phyloP scores from a whole-genome alignment of 2,888 invertebrate species.

The Rhogogaster chlorosoma region DNA sequence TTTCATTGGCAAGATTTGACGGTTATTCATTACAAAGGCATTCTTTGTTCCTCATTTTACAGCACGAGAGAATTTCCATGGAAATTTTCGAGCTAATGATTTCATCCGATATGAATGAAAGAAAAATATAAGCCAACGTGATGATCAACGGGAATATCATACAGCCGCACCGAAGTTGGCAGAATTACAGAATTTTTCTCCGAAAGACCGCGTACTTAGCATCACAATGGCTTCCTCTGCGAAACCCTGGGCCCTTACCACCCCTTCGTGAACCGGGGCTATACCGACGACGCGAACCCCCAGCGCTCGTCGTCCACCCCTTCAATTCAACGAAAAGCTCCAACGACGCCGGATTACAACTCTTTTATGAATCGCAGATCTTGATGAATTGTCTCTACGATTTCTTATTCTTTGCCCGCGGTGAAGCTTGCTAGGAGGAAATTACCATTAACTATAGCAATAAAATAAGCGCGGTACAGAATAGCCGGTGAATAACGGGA shows the following conservation, averaged over 20 bases:
- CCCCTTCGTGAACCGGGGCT: background rate
- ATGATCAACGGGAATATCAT: background rate
- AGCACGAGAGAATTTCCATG: background rate
- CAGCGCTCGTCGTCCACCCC: constrained; percentile 33
- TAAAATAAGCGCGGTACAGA: background rate
- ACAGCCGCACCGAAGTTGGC: constrained; percentile 22
- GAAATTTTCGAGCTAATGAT: background rate
- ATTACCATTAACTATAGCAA: background rate
- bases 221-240: constrained; percentile 69
- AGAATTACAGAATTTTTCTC: constrained; percentile 59
- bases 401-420: constrained; percentile 50
- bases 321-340: constrained; percentile 63
- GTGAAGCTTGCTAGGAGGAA: background rate
- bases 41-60: background rate
- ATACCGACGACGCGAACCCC: constrained; percentile 15
- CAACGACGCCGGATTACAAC: constrained; percentile 69
- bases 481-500: background rate
- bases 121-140: background rate
- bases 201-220: constrained; percentile 64
- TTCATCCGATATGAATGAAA: background rate
- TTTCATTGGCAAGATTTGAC: too few species aligned
- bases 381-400: constrained; percentile 69
- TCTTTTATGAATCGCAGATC: constrained; percentile 72
- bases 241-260: constrained; percentile 53
- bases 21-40: background rate